A percentile compares a stretch with the other conserved stretches of the same genome.
Evolutionary conservation across 2,797 vertebrate species (phyloP).

Genomic region (Urosaurus nigricauda): DNA sequence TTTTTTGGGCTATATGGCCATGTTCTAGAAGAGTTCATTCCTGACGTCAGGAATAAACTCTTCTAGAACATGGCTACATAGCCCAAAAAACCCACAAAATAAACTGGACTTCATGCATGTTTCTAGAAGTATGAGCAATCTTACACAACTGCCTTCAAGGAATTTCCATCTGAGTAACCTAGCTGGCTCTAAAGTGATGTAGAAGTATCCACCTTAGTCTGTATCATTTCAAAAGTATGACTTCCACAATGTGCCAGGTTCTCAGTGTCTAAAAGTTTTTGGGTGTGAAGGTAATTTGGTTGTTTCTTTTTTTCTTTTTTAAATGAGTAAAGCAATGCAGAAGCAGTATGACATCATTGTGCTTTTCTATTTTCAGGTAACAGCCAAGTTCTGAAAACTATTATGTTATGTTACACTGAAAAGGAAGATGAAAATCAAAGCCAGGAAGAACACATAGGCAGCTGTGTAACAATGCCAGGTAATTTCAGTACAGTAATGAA

Average conservation of each 20-base stretch:
- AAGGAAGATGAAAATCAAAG: background rate
- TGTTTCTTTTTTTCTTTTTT: background rate
- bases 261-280: too few species aligned
- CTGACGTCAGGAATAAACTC: too few species aligned
- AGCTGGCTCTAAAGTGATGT: slow-evolving; percentile 8
- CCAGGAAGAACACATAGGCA: background rate
- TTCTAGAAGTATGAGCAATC: background rate
- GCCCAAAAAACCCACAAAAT: too few species aligned
- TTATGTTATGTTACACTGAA: background rate
- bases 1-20: too few species aligned
- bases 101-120: background rate
- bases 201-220: background rate
- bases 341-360: background rate
- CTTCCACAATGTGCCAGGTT: background rate
- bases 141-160: slow-evolving; percentile 5
- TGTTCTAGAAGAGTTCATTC: too few species aligned
- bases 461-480: too few species aligned
- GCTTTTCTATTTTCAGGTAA: background rate
- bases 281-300: background rate
- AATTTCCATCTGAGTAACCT: slow-evolving; percentile 19
- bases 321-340: background rate
- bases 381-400: background rate
- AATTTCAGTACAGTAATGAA: background rate
- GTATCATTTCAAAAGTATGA: background rate
- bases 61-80: too few species aligned